Conservation (phyloP, 2,113 vertebrate species). For the Climacteris rufus region DNA sequence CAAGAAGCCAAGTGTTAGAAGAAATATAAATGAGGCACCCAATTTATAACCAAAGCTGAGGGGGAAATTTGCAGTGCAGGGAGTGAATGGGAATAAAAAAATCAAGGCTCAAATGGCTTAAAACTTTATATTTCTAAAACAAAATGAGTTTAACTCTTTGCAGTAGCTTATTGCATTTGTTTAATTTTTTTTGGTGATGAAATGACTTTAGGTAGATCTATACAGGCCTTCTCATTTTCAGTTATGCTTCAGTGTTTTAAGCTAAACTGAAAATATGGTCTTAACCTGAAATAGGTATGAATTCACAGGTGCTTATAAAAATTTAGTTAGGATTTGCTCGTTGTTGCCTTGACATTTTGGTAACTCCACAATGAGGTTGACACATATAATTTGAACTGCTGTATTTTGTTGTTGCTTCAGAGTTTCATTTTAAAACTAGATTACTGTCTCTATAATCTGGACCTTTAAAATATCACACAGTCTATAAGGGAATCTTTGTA, state of each 20-base stretch:
- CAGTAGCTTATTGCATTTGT: background rate
- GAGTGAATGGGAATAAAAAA: background rate
- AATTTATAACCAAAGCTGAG: background rate
- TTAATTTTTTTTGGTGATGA: background rate
- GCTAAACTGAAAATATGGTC: background rate
- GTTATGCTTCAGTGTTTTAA: background rate
- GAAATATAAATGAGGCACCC: background rate
- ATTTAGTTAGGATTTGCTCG: background rate
- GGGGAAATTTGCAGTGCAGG: background rate
- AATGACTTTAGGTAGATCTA: background rate
- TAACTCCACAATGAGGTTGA: background rate
- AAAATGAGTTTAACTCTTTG: background rate
- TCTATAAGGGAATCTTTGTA: background rate
- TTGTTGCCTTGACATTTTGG: background rate
- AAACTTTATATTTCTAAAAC: background rate
- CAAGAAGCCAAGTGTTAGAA: background rate
- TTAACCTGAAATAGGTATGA: background rate
- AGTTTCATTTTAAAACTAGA: background rate
- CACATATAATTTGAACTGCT: background rate
- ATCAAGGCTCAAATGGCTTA: too few relatives aligned
- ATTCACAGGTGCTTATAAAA: background rate
- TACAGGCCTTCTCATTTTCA: background rate
- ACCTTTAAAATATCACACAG: background rate
- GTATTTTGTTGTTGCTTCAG: background rate
- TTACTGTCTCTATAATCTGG: background rate